Evolutionary conservation across 64 coral and sea anemone genomes (phyloP).

Genomic region (Cladopsammia gracilis): DNA sequence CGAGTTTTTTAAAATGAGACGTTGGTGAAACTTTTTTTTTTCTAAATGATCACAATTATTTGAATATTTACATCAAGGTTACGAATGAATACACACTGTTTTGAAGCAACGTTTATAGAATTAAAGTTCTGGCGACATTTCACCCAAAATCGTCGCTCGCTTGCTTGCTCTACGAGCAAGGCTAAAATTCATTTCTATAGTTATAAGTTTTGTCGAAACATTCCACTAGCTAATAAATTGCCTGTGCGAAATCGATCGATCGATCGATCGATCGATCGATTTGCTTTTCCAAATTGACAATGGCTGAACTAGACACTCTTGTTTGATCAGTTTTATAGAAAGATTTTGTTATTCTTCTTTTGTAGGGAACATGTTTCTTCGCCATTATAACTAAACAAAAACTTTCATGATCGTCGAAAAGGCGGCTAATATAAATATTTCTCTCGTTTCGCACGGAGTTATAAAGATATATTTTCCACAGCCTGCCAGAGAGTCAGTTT

Average conservation of each 20-base stretch:
- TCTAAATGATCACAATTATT: no score
- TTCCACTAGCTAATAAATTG: not conserved
- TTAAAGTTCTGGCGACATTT: not conserved
- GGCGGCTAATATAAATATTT: not conserved
- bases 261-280: not conserved
- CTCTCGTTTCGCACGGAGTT: not conserved
- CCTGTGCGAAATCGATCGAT: not conserved
- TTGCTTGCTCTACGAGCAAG: not conserved
- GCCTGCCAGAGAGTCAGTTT: not conserved
- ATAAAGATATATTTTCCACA: not conserved
- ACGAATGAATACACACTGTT: no score
- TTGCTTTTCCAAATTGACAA: conserved; percentile 29
- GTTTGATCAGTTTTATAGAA: conserved; percentile 32
- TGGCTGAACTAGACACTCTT: not conserved
- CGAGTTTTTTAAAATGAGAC: no score
- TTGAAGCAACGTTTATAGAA: no score
- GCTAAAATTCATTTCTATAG: not conserved
- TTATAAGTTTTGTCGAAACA: not conserved
- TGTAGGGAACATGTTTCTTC: conserved; percentile 15
- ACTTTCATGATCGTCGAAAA: not conserved
- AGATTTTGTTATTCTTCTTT: conserved; percentile 19
- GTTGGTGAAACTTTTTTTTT: no score
- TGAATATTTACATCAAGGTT: no score
- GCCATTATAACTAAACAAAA: not conserved
- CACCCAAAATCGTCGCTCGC: not conserved